Evolutionary conservation across 64 coral and sea anemone species (phyloP).

Genomic region (Dendronephthya gigantea): DNA sequence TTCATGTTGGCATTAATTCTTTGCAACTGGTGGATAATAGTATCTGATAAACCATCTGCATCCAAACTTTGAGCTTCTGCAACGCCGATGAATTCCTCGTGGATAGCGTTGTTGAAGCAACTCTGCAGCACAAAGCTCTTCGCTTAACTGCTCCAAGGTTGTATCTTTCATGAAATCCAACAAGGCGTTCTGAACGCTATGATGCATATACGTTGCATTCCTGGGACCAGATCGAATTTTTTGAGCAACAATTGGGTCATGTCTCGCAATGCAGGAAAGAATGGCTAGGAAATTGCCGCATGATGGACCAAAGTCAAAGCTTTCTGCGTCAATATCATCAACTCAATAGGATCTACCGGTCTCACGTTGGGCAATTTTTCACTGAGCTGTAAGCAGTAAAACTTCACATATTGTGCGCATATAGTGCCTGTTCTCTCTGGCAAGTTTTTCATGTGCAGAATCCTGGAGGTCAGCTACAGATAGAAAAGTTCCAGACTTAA

Average conservation of each 20-base stretch:
- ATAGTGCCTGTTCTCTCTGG: neutral
- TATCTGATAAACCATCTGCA: no score
- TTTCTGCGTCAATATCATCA: conserved; percentile 6
- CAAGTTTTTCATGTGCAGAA: conserved; percentile 10
- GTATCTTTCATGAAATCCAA: neutral
- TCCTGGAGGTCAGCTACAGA: conserved; percentile 7
- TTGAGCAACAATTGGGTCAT: conserved; percentile 11
- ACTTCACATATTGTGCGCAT: conserved; percentile 11
- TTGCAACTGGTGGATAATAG: no score
- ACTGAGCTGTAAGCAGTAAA: neutral
- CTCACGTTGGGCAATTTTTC: neutral
- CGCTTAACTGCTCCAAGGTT: neutral
- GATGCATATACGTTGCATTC: neutral
- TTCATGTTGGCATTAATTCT: neutral
- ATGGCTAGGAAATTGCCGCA: conserved; percentile 5
- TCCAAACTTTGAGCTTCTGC: no score
- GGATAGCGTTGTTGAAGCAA: neutral
- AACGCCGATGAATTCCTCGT: no score
- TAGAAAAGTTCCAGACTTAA: neutral
- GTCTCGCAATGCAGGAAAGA: neutral
- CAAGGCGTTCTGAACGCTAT: neutral
- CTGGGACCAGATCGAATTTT: conserved; percentile 13
- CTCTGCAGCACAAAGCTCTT: neutral
- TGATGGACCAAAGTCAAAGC: conserved; percentile 5
- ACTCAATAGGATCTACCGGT: conserved; percentile 1